Percentiles rank a stretch among this genome's conserved stretches.
phyloP scores from a whole-genome alignment of 2,797 vertebrate genomes.

The Oceanodroma leucorhoa region DNA sequence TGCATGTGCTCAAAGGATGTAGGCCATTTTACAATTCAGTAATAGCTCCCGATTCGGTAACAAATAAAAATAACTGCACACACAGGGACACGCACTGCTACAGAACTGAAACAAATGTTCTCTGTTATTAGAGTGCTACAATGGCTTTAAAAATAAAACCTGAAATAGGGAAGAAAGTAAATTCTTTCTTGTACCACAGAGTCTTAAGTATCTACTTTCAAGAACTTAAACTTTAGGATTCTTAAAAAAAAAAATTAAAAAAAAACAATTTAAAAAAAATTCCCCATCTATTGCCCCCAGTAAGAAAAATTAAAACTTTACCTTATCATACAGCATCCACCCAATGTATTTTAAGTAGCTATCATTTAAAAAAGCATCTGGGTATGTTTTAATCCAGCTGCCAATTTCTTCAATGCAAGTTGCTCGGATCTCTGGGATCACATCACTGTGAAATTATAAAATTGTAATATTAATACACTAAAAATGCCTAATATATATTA shows the following conservation, averaged over 20 bases:
- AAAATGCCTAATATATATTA: background rate
- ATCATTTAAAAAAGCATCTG: conserved; percentile 84
- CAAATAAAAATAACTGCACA: background rate
- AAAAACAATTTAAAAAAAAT: background rate
- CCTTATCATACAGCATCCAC: conserved; percentile 94
- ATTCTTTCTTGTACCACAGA: background rate
- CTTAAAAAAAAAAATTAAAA: background rate
- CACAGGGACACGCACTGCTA: background rate
- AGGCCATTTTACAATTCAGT: background rate
- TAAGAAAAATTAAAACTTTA: conserved; percentile 30
- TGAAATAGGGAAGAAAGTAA: background rate
- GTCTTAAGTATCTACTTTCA: background rate
- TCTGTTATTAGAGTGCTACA: background rate
- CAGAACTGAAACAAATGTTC: background rate
- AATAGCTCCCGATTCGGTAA: background rate
- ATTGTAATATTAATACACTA: background rate
- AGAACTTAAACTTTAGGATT: background rate
- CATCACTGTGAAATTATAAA: conserved; percentile 77
- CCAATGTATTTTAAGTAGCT: conserved; percentile 92
- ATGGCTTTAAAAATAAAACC: background rate
- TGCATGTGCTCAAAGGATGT: background rate
- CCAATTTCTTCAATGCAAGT: conserved; percentile 89
- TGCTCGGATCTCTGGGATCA: conserved; percentile 88
- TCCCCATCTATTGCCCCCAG: background rate
- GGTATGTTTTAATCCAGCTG: conserved; percentile 87